Evolutionary conservation across 2,113 vertebrate genomes (phyloP).

Genomic region (Thalassarche chlororhynchos): DNA sequence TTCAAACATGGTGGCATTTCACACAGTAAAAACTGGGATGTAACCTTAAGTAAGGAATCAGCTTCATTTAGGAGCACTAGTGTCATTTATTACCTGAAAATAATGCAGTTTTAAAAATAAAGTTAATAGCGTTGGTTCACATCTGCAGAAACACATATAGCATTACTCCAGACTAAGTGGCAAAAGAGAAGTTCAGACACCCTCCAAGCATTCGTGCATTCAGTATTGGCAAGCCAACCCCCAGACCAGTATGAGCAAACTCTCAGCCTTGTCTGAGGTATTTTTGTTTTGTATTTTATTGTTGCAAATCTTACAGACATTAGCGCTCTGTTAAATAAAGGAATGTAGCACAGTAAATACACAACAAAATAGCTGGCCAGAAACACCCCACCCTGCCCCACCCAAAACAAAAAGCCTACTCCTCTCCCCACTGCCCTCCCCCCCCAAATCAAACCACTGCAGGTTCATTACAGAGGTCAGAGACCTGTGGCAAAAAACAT

Average conservation of each 20-base stretch:
- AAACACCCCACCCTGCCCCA: background rate
- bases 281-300: slow-evolving; percentile 83
- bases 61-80: background rate
- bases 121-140: background rate
- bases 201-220: background rate
- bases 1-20: background rate
- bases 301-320: slow-evolving; percentile 90
- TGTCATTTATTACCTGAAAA: background rate
- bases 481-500: slow-evolving; percentile 75
- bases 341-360: slow-evolving; percentile 83
- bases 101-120: background rate
- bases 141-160: background rate
- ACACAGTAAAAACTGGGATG: background rate
- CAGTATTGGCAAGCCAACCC: background rate
- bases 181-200: background rate
- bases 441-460: slow-evolving; percentile 69
- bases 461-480: slow-evolving; percentile 73
- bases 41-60: background rate
- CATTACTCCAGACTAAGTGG: background rate
- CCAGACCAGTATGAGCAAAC: slow-evolving; percentile 1
- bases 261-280: slow-evolving; percentile 51
- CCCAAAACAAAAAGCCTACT: slow-evolving; percentile 16
- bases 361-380: slow-evolving; percentile 81
- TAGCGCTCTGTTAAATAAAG: slow-evolving; percentile 86
- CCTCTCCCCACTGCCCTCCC: background rate